Conservation (phyloP, 2,888 invertebrate genomes). For the Andrena camellia region DNA sequence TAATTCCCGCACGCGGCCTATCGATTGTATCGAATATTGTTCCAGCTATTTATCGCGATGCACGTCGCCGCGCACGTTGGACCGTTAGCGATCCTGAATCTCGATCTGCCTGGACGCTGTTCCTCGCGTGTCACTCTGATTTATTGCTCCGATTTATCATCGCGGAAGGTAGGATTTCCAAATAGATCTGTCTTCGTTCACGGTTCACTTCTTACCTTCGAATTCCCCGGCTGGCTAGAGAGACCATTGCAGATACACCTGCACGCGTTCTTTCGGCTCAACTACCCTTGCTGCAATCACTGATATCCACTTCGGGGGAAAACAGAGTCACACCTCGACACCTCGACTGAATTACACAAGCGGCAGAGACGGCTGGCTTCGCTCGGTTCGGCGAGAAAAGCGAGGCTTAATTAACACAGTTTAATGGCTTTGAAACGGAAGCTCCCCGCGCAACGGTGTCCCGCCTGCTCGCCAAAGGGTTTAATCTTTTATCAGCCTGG, state of each 20-base stretch:
- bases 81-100: neutral
- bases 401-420: constrained; percentile 42
- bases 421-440: constrained; percentile 28
- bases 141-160: too few relatives aligned
- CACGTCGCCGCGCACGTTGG: constrained; percentile 3
- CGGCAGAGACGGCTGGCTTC: neutral
- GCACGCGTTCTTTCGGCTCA: too few relatives aligned
- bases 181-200: too few relatives aligned
- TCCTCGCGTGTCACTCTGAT: too few relatives aligned
- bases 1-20: constrained; percentile 23
- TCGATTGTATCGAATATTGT: constrained; percentile 50
- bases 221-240: too few relatives aligned
- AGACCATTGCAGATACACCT: too few relatives aligned
- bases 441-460: constrained; percentile 20
- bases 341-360: neutral
- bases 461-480: constrained; percentile 26
- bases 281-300: too few relatives aligned
- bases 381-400: constrained; percentile 12
- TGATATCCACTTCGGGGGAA: too few relatives aligned
- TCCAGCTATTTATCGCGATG: constrained; percentile 35
- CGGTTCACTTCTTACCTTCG: too few relatives aligned
- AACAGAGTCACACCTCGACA: neutral
- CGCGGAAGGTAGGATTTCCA: too few relatives aligned
- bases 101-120: constrained; percentile 2
- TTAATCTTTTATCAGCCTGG: constrained; percentile 51